Evolutionary conservation across 2,113 vertebrate genomes (phyloP).

Genomic region (Puntigrus tetrazona): DNA sequence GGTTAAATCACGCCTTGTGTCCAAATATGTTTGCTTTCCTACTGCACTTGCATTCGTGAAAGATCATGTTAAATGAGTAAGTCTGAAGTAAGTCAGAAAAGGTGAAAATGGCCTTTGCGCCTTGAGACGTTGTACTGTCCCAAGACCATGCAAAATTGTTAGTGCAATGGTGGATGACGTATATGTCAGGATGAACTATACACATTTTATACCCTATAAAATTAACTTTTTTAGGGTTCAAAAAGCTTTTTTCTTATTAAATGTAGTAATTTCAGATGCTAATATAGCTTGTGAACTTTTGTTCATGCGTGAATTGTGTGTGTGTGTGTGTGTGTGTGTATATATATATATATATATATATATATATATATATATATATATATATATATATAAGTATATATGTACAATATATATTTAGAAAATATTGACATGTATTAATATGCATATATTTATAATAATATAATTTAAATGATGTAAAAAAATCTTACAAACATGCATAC

Average conservation of each 20-base stretch:
- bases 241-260: background rate
- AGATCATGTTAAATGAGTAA: background rate
- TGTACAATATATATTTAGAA: too few species aligned
- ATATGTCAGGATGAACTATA: background rate
- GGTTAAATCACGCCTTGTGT: background rate
- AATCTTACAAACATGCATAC: too few species aligned
- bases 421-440: too few species aligned
- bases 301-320: too few species aligned
- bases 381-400: too few species aligned
- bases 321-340: too few species aligned
- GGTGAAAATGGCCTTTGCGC: too few species aligned
- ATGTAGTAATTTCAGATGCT: background rate
- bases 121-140: background rate
- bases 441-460: too few species aligned
- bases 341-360: too few species aligned
- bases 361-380: too few species aligned
- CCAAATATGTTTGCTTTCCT: background rate
- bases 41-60: background rate
- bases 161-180: background rate
- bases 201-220: background rate
- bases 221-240: fast-evolving
- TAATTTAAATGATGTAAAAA: too few species aligned
- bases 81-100: background rate
- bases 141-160: background rate
- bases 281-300: background rate